Evolutionary conservation across 2,113 vertebrate species (phyloP), one percentile per base, ranked within the genome.

Genomic region (Conger conger): DNA sequence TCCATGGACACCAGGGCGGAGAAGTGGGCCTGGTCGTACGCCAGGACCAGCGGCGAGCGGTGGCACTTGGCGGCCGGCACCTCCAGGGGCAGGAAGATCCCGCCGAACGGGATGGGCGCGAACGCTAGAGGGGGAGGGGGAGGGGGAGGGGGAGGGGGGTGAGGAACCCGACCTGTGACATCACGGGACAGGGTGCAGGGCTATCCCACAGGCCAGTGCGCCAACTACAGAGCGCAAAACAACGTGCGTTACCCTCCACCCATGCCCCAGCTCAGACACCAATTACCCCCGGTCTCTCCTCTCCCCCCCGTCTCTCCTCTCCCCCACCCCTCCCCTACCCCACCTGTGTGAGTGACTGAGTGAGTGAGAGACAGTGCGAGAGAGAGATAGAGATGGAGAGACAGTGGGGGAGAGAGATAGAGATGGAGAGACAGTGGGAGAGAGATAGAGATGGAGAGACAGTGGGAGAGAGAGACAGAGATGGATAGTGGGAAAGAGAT

Each of bases 1-100:
- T 99, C 98, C 98, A 99, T 99, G 88, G 98, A 99, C 27, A 99
- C 98, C 82, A 99, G 95, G 6, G 98, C 98, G 35, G 98, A 99
- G 23, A 99, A 99, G 93, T 99, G 98, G 0, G 98, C 98, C 92
- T 99, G 98, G 87, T 99, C 98, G 0, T 99, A 99, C 0, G 98
- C 98, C 83, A 99, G 94, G 0, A 99, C 98, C 87, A 99, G 89
- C 0, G 98, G 98, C 0, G 97, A 98, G 40, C 97, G 95, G 63
- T 99, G 98, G 92, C 98, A 99, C 92, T 97, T 97, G 93, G 88
- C 94, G 85, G 97, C 94, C 0, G 97, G 96, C 60, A 98, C 97
- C 84, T 99, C 98, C 93, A 99, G 91, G 1, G 98, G 98, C 4
- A 99, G 94, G 84, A 99, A 99, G 87, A 99, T 97, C 53, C 98